Conservation (phyloP, 2,113 vertebrate genomes). For the Nettapus auritus region DNA sequence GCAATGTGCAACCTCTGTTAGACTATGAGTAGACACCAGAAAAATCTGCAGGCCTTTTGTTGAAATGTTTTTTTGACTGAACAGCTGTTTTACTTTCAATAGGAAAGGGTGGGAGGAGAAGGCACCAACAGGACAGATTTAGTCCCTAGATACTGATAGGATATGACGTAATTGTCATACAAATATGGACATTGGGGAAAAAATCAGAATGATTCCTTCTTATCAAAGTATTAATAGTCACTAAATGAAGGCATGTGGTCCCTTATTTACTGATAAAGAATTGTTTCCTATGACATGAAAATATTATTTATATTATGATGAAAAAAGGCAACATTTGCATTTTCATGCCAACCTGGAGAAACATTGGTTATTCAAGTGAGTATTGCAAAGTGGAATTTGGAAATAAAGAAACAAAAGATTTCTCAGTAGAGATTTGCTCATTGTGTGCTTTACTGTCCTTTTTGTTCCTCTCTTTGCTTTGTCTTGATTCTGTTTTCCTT, state of each 20-base stretch:
- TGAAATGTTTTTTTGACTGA: background rate
- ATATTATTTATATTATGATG: background rate
- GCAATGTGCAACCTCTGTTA: fast-evolving
- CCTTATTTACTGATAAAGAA: background rate
- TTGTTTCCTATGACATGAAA: background rate
- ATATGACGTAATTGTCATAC: background rate
- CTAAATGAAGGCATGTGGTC: background rate
- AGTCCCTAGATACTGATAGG: background rate
- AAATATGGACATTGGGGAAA: background rate
- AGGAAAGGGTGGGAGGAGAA: background rate
- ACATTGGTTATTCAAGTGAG: background rate
- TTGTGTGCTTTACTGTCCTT: background rate
- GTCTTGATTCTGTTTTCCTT: background rate
- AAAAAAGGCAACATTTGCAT: background rate
- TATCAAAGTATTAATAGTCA: background rate
- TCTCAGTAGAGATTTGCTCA: background rate
- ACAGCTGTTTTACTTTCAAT: background rate
- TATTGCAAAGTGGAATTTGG: background rate
- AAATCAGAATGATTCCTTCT: background rate
- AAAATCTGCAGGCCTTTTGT: background rate
- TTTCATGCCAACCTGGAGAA: background rate
- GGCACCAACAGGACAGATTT: background rate
- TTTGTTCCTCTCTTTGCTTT: background rate
- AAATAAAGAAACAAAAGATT: background rate
- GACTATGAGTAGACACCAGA: background rate